Conservation (phyloP, 2,113 vertebrate genomes). For the Psammodynastes pulverulentus region DNA sequence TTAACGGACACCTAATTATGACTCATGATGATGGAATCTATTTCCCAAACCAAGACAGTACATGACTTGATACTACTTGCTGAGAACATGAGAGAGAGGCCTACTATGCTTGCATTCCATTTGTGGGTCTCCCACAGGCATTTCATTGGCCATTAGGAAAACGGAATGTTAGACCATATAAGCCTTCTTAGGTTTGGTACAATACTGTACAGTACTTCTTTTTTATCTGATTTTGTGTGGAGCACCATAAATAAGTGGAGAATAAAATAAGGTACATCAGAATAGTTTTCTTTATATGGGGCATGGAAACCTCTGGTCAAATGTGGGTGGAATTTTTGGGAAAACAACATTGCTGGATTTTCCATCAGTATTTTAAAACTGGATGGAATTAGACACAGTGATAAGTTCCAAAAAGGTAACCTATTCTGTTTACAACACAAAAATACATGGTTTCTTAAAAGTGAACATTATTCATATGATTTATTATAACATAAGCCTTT, state of each 20-base stretch:
- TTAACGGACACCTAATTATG: neutral
- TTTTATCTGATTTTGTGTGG: neutral
- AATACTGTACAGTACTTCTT: too few relatives aligned
- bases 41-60: neutral
- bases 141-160: neutral
- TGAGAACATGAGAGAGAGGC: neutral
- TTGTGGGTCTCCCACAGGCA: neutral
- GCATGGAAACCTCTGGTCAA: neutral
- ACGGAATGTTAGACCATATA: neutral
- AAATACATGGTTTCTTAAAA: neutral
- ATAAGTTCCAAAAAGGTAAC: neutral
- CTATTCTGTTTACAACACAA: neutral
- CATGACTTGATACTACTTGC: neutral
- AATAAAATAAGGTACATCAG: too few relatives aligned
- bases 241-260: neutral
- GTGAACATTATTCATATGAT: neutral
- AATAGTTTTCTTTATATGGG: neutral
- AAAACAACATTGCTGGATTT: neutral
- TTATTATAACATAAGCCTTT: neutral
- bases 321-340: neutral
- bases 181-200: neutral
- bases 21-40: neutral
- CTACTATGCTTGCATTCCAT: neutral
- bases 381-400: neutral
- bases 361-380: neutral